A percentile compares a stretch with the other conserved stretches of the same genome.
phyloP scores from a whole-genome alignment of 2,113 vertebrate genomes.

The Tonatia bakeri region DNA sequence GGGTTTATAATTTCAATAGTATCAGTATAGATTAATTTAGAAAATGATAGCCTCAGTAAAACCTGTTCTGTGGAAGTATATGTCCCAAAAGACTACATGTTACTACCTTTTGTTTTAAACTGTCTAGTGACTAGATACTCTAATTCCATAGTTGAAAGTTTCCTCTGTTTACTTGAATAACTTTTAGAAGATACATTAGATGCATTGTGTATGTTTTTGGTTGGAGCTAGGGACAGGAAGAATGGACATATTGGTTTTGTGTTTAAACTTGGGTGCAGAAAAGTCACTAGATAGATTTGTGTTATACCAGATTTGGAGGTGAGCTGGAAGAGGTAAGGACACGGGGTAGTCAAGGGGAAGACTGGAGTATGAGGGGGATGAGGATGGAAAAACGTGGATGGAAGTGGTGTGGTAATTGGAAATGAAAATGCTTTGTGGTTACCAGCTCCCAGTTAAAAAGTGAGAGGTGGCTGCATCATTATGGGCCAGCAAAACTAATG shows the following conservation, averaged over 20 bases:
- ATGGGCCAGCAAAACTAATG: neutral
- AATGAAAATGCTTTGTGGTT: neutral
- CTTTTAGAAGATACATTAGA: neutral
- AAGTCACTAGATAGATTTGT: neutral
- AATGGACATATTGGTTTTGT: conserved; percentile 6
- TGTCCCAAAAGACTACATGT: neutral
- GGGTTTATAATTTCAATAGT: neutral
- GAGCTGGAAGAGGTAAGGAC: neutral
- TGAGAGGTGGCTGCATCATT: neutral
- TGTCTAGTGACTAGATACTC: neutral
- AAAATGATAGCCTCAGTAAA: neutral
- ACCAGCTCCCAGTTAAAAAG: neutral
- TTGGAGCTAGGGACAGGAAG: neutral
- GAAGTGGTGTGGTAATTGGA: neutral
- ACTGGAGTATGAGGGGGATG: neutral
- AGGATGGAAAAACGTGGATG: neutral
- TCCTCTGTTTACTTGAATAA: neutral
- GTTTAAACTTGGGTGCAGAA: conserved; percentile 28
- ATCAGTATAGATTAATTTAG: neutral
- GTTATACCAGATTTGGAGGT: neutral
- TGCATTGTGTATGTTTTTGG: neutral
- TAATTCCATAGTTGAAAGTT: neutral
- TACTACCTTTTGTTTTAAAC: neutral
- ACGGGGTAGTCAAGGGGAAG: neutral
- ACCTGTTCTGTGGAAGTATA: conserved; percentile 23